Evolutionary conservation across 1,140 invertebrate genomes (phyloP).

Genomic region (Macrostomum lignano): DNA sequence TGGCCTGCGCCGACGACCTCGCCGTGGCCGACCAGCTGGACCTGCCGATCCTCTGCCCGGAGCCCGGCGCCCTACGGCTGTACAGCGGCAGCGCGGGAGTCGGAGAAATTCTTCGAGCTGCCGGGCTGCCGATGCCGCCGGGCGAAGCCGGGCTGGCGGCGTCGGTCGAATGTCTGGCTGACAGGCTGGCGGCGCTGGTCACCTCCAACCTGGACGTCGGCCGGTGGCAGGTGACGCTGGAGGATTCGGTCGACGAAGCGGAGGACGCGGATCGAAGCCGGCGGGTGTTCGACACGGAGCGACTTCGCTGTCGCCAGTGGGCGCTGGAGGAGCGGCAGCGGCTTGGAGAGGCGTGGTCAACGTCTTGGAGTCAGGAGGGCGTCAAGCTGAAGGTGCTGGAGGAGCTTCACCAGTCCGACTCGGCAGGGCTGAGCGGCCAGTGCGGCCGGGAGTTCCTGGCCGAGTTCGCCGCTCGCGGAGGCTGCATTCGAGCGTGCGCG

Average conservation of each 20-base stretch:
- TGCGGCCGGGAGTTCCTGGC: too few species aligned
- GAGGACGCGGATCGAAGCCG: too few species aligned
- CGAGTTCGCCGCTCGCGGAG: too few species aligned
- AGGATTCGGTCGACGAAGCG: constrained; percentile 24
- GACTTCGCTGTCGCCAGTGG: constrained; percentile 19
- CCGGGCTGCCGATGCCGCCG: constrained; percentile 17
- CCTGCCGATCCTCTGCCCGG: constrained; percentile 21
- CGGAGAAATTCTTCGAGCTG: constrained; percentile 23
- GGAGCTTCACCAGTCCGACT: too few species aligned
- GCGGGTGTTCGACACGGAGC: constrained; percentile 13
- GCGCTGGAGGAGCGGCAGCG: too few species aligned
- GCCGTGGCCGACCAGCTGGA: constrained; percentile 18
- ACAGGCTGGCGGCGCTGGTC: constrained; percentile 21
- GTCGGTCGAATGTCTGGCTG: too few species aligned
- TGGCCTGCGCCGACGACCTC: constrained; percentile 23
- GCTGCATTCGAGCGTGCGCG: too few species aligned
- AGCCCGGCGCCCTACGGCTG: constrained; percentile 21
- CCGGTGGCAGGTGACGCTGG: constrained; percentile 24
- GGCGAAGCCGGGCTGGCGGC: too few species aligned
- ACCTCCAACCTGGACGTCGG: constrained; percentile 21
- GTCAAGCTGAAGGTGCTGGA: too few species aligned
- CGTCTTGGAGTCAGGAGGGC: too few species aligned
- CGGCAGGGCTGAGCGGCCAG: too few species aligned
- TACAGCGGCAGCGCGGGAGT: constrained; percentile 24
- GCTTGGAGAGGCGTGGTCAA: too few species aligned